Conservation (phyloP, 2,888 invertebrate species). For the Drosophila eohydei region DNA sequence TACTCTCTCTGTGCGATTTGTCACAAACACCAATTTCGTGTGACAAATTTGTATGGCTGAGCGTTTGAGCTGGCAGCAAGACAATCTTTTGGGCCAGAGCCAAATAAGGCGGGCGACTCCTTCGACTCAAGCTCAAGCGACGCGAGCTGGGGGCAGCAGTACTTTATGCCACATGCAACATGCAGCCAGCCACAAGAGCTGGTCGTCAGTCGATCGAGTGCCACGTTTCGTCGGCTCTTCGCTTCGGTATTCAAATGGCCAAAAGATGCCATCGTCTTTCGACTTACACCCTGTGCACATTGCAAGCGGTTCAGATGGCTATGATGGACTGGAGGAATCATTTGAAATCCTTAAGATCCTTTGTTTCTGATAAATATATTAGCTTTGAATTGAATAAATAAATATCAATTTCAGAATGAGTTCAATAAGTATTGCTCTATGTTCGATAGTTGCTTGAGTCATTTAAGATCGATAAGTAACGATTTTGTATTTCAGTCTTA, state of each 20-base stretch:
- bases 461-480: background rate
- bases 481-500: background rate
- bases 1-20: slow-evolving; percentile 56
- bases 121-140: slow-evolving; percentile 21
- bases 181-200: slow-evolving; percentile 12
- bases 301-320: background rate
- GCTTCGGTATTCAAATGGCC: slow-evolving; percentile 68
- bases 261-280: slow-evolving; percentile 57
- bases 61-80: slow-evolving; percentile 21
- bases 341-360: too few species aligned
- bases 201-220: slow-evolving; percentile 36
- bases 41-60: slow-evolving; percentile 75
- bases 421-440: background rate
- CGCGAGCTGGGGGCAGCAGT: slow-evolving; percentile 37
- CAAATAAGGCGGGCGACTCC: slow-evolving; percentile 76
- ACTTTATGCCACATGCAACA: slow-evolving; percentile 69
- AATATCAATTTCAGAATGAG: background rate
- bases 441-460: background rate
- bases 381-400: background rate
- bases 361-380: background rate
- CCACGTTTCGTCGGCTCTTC: slow-evolving; percentile 33
- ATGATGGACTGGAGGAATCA: background rate
- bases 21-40: slow-evolving; percentile 82
- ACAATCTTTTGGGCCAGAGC: slow-evolving; percentile 60
- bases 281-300: background rate